Conservation (phyloP, 2,888 invertebrate genomes). For the Drepanosiphum platanoidis region DNA sequence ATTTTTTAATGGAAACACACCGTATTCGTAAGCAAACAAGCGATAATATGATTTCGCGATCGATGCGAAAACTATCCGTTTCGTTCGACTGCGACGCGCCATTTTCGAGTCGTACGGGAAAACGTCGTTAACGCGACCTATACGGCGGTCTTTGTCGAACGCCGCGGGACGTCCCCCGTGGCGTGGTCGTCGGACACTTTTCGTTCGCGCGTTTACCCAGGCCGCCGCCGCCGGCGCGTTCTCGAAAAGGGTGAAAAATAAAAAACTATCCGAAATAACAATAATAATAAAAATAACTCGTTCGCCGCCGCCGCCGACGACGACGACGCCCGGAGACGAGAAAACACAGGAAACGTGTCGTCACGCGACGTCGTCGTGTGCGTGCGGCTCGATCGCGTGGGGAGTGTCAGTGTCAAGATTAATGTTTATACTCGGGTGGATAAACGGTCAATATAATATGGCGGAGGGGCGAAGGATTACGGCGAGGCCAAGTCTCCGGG, state of each 20-base stretch:
- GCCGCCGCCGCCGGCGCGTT: background rate
- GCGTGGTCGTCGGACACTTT: no score
- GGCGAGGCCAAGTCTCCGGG: background rate
- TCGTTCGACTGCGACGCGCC: no score
- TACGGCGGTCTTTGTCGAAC: no score
- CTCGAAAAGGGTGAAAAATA: background rate
- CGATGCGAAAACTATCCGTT: no score
- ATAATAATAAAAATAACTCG: conserved; percentile 3
- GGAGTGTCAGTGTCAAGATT: conserved; percentile 49
- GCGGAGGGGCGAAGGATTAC: conserved; percentile 5
- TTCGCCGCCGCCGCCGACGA: background rate
- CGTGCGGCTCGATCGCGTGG: background rate
- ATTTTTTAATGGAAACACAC: no score
- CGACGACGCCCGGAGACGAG: background rate
- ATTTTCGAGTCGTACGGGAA: no score
- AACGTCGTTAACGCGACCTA: no score
- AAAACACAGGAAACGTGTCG: background rate
- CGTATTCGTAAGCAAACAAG: no score
- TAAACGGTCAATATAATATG: conserved; percentile 53
- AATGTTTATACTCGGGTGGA: conserved; percentile 30
- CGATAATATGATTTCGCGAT: no score
- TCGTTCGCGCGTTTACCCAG: no score
- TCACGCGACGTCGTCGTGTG: background rate
- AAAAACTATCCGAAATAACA: background rate
- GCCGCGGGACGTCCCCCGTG: no score